phyloP scores from a whole-genome alignment of 2,113 vertebrate genomes.

The Orycteropus afer region DNA sequence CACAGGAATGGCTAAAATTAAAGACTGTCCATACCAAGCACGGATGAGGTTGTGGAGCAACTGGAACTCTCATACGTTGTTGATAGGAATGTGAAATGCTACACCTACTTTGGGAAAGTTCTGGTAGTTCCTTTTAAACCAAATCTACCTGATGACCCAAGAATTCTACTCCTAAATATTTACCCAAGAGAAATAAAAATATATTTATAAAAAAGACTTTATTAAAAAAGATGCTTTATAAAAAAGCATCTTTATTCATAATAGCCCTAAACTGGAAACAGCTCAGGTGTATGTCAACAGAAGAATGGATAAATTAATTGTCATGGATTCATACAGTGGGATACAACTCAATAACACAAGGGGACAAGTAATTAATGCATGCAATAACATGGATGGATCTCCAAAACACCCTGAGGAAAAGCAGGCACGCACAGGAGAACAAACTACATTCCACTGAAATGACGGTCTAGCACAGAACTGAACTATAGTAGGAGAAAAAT shows the following conservation, averaged over 20 bases:
- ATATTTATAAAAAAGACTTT: background rate
- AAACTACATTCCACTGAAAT: background rate
- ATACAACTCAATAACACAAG: background rate
- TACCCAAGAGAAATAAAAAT: background rate
- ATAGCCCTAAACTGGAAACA: background rate
- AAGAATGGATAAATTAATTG: background rate
- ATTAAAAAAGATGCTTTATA: background rate
- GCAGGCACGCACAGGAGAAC: background rate
- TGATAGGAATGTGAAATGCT: background rate
- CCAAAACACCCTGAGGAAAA: background rate
- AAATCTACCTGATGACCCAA: background rate
- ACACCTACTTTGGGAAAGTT: background rate
- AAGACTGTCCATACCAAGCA: background rate
- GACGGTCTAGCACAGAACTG: background rate
- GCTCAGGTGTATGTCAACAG: background rate
- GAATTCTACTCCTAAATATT: background rate
- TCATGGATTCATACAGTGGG: no score
- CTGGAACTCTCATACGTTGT: background rate
- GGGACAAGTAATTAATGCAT: background rate
- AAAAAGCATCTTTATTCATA: background rate
- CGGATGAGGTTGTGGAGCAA: background rate
- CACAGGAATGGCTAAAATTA: background rate
- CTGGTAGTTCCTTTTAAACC: background rate
- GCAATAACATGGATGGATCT: background rate
- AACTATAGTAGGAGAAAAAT: background rate